Evolutionary conservation across 2,113 vertebrate species (phyloP), one percentile per base, ranked within the genome.

Genomic region (Campylomormyrus numenius): DNA sequence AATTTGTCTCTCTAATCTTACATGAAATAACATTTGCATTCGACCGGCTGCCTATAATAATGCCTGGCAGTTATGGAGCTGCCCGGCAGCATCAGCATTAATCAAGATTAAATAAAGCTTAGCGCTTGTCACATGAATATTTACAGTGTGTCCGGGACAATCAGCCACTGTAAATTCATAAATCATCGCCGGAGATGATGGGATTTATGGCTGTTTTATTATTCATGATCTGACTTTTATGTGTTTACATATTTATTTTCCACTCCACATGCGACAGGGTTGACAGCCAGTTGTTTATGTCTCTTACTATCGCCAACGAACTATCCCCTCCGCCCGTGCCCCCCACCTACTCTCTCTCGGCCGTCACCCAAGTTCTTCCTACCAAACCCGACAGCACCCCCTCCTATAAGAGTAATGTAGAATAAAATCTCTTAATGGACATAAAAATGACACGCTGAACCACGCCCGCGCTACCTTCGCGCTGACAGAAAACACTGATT

Each of bases 201-300:
- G 89, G 91, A 93, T 92, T 94, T 93, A 95, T 93, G 92, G 93
- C 94, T 95, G 93, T 95, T 96, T 96, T 95, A 96, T 96, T 96
- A 96, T 96, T 96, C 96, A 96, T 96, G 95, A 96, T 95, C 93
- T 94, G 93, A 93, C 95, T 95, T 96, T 96, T 95, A 96, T 96
- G 94, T 92, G 91, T 92, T 52, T 92, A 92, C 90, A 95, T 95
- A 96, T 96, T 95, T 95, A 95, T 96, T 93, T 90, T 91, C 62
- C 95, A 94, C 93, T 93, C 89, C 88, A 92, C 93, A 91, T 92
- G 89, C 35, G 49, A 74, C 50, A 66, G 90, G 83, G 89, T 86
- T 86, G 88, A 88, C 86, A 85, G 89, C 90, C 87, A 89, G 90
- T 90, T 91, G 91, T 92, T 91, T 90, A 92, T 92, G 87, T 27